These are phyloP conservation scores for Acrocera orbiculus DNA, from an alignment of 2,888 invertebrate genomes.

Conservation along the genomic window DNA sequence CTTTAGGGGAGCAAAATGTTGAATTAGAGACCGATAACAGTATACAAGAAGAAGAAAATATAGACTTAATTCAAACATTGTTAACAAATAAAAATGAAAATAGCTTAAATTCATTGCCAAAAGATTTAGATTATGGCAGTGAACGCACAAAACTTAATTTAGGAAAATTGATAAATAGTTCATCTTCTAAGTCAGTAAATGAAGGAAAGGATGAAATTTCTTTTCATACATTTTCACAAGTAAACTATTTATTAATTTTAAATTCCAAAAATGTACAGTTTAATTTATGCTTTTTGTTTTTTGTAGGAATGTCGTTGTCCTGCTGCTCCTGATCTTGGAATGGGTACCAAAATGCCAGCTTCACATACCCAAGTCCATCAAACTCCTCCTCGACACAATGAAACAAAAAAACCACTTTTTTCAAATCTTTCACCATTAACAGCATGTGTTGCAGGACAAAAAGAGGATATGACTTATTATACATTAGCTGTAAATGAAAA, in stretches of 20 bases:
- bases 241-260: slow-evolving; percentile 13
- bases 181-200: too few species aligned
- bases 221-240: slow-evolving; percentile 32
- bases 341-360: slow-evolving; percentile 33
- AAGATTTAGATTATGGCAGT: too few species aligned
- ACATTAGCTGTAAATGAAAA: slow-evolving; percentile 40
- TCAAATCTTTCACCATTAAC: slow-evolving; percentile 62
- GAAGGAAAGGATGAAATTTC: slow-evolving; percentile 32
- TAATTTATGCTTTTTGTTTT: too few species aligned
- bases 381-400: slow-evolving; percentile 35
- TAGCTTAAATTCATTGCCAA: too few species aligned
- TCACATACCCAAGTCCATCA: slow-evolving; percentile 31
- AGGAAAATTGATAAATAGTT: too few species aligned
- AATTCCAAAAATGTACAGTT: too few species aligned
- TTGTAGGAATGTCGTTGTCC: slow-evolving; percentile 30
- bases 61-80: too few species aligned
- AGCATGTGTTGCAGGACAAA: slow-evolving; percentile 51
- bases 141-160: too few species aligned
- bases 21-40: slow-evolving; percentile 21
- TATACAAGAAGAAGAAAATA: too few species aligned
- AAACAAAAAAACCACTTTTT: slow-evolving; percentile 58
- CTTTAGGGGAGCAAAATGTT: slow-evolving; percentile 32
- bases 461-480: slow-evolving; percentile 40
- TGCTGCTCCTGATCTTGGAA: slow-evolving; percentile 38
- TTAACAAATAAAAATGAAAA: too few species aligned